Conservation (phyloP, 2,888 invertebrate genomes). For the Polylopha cassiicola region DNA sequence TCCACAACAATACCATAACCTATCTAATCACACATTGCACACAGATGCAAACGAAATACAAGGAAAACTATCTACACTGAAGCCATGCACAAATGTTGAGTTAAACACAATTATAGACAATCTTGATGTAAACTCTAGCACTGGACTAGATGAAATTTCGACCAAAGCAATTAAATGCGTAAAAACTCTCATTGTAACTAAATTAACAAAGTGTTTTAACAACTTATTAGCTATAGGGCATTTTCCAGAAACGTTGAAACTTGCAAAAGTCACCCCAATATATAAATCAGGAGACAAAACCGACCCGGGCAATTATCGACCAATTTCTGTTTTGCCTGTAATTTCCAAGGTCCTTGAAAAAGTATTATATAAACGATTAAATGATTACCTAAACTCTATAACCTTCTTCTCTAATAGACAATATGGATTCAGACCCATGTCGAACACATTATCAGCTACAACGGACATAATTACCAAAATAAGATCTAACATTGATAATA, state of each 20-base stretch:
- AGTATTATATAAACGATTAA: background rate
- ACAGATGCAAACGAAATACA: background rate
- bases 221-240: background rate
- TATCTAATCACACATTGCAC: background rate
- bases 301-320: background rate
- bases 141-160: constrained; percentile 20
- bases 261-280: background rate
- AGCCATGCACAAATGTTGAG: constrained; percentile 8
- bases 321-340: background rate
- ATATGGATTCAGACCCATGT: background rate
- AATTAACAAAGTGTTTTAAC: constrained; percentile 10
- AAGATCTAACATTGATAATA: no score
- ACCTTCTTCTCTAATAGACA: background rate
- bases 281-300: background rate
- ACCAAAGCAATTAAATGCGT: constrained; percentile 21
- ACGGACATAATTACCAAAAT: no score
- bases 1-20: constrained; percentile 6
- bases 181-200: constrained; percentile 9
- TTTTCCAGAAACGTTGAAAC: background rate
- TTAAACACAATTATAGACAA: constrained; percentile 17
- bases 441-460: background rate
- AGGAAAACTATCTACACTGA: constrained; percentile 1
- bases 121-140: constrained; percentile 16
- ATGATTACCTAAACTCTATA: background rate
- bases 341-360: background rate